phyloP scores from a whole-genome alignment of 2,113 vertebrate species.

The Ceratotherium simum region DNA sequence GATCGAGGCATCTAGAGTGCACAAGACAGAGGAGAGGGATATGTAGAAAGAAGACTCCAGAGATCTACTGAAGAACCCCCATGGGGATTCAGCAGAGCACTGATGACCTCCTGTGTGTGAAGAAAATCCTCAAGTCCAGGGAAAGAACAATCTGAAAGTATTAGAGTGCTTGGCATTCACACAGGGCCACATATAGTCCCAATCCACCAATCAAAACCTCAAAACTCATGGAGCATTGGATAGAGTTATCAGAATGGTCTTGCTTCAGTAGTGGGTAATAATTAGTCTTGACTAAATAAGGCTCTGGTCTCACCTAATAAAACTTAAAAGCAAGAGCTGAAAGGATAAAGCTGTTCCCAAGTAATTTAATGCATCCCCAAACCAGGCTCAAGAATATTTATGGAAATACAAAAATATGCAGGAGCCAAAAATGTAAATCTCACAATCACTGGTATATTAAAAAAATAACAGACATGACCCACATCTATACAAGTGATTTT shows the following conservation, averaged over 20 bases:
- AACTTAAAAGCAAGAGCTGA: not conserved
- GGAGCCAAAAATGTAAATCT: not conserved
- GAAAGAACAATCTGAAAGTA: not conserved
- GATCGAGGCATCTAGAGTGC: not conserved
- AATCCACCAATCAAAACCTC: not conserved
- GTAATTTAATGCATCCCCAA: not conserved
- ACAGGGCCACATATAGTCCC: not conserved
- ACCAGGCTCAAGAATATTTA: not conserved
- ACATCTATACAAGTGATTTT: not conserved
- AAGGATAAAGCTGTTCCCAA: not conserved
- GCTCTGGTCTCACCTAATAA: not conserved
- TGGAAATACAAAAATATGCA: not conserved
- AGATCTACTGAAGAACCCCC: not conserved
- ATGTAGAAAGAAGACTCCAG: not conserved
- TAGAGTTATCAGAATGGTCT: not conserved
- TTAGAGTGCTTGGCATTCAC: not conserved
- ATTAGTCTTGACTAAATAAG: not conserved
- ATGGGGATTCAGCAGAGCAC: not conserved
- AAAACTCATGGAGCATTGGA: not conserved
- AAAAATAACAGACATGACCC: not conserved
- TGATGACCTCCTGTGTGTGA: not conserved
- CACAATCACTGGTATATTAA: not conserved
- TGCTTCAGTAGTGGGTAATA: not conserved
- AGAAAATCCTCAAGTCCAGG: not conserved
- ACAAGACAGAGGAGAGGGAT: not conserved